Percentiles rank a stretch among this genome's conserved stretches.
Evolutionary conservation across 2,113 vertebrate genomes (phyloP).

Genomic region (Oreochromis niloticus): DNA sequence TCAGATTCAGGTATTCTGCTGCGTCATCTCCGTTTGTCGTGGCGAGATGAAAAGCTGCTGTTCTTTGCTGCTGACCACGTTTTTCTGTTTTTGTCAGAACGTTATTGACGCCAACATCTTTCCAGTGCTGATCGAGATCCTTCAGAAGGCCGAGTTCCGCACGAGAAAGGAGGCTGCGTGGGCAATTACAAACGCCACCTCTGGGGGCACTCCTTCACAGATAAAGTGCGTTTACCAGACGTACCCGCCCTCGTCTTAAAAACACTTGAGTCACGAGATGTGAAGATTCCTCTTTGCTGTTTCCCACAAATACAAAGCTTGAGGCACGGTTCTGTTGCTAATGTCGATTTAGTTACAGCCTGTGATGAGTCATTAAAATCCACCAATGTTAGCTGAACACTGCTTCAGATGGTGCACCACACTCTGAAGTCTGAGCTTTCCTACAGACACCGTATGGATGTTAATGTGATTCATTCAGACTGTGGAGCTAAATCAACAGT

Average conservation of each 20-base stretch:
- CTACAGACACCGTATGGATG: neutral
- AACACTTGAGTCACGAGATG: neutral
- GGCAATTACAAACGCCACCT: conserved; percentile 97
- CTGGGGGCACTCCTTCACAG: conserved; percentile 93
- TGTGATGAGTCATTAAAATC: neutral
- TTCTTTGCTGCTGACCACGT: neutral
- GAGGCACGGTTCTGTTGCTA: neutral
- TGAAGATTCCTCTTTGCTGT: rapidly evolving
- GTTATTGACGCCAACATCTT: conserved; percentile 98
- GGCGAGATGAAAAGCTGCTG: neutral
- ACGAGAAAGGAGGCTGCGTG: conserved; percentile 97
- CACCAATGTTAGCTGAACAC: neutral
- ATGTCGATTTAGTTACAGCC: too few relatives aligned
- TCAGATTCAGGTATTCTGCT: conserved; percentile 86
- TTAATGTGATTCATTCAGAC: neutral
- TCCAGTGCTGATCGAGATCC: conserved; percentile 94
- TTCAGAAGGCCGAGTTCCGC: conserved; percentile 97
- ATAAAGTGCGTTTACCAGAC: conserved; percentile 78
- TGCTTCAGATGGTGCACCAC: neutral
- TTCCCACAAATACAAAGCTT: neutral
- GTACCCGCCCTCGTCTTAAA: neutral
- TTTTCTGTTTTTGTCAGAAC: conserved; percentile 69
- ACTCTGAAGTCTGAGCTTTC: neutral
- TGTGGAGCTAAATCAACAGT: neutral
- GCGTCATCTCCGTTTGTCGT: neutral